Percentiles rank a stretch among this genome's conserved stretches.
Evolutionary conservation across 2,113 vertebrate species (phyloP).

Genomic region (Myotis davidii): DNA sequence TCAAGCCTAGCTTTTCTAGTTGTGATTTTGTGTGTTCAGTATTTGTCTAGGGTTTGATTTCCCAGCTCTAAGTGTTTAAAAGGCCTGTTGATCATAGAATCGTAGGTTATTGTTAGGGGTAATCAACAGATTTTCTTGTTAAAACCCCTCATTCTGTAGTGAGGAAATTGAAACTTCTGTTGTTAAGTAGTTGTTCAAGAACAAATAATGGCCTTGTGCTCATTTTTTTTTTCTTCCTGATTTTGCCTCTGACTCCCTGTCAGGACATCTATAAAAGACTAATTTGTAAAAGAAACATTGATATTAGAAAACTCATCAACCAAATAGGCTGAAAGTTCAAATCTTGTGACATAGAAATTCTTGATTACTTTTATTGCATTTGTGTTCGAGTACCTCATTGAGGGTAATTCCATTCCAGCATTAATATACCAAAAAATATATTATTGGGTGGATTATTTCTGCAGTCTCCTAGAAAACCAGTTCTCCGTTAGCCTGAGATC

Average conservation of each 20-base stretch:
- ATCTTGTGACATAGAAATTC: conserved; percentile 4
- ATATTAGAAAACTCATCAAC: not conserved
- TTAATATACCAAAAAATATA: not conserved
- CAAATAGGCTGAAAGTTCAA: not conserved
- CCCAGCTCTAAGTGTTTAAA: not conserved
- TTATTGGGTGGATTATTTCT: not conserved
- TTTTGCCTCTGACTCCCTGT: not conserved
- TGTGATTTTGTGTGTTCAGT: not conserved
- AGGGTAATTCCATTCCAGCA: not conserved
- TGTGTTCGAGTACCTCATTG: not conserved
- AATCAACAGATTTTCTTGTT: not conserved
- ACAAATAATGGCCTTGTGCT: not conserved
- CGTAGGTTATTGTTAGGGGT: not conserved
- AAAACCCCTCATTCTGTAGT: not conserved
- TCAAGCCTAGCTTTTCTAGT: not conserved
- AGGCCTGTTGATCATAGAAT: not conserved
- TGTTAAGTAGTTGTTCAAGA: not conserved
- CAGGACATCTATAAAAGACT: not conserved
- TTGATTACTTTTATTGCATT: not conserved
- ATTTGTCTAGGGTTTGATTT: conserved; percentile 25
- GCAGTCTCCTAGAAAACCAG: not conserved
- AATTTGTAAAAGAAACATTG: conserved; percentile 7
- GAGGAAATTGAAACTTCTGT: not conserved
- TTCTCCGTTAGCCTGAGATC: not conserved
- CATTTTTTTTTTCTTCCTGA: not conserved